A percentile compares a stretch with the other conserved stretches of the same genome.
These are phyloP conservation scores for Morpho deidamia DNA, from an alignment of 2,888 invertebrate species.

Conservation along the genomic window DNA sequence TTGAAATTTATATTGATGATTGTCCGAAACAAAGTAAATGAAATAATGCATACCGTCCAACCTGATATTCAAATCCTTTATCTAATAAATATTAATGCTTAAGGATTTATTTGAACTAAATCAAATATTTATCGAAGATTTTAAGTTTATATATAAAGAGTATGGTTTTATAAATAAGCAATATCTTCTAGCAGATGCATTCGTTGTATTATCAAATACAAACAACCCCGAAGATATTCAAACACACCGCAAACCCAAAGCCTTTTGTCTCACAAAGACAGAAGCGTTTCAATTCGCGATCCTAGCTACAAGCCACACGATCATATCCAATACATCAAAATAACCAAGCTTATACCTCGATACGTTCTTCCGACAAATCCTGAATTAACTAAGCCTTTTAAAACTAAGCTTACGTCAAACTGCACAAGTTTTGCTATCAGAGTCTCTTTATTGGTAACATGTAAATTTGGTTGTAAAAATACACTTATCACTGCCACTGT, in stretches of 20 bases:
- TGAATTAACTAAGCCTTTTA: conserved; percentile 36
- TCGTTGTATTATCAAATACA: conserved; percentile 17
- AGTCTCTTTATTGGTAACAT: conserved; percentile 31
- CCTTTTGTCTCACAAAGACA: conserved; percentile 52
- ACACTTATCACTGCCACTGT: conserved; percentile 28
- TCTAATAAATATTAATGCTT: too few relatives aligned
- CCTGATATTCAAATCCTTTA: too few relatives aligned
- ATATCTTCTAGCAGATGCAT: conserved; percentile 3
- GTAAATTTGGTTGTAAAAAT: conserved; percentile 19
- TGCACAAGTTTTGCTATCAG: conserved; percentile 24
- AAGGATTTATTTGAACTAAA: too few relatives aligned
- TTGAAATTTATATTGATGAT: too few relatives aligned
- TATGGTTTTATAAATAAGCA: background rate
- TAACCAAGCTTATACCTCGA: conserved; percentile 59
- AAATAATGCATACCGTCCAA: too few relatives aligned
- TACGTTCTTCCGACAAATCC: conserved; percentile 25
- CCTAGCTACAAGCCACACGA: conserved; percentile 64
- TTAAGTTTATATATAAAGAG: too few relatives aligned
- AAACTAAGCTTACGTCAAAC: conserved; percentile 50
- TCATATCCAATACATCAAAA: conserved; percentile 72
- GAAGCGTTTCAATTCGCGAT: conserved; percentile 49
- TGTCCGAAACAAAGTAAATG: too few relatives aligned
- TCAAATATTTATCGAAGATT: too few relatives aligned
- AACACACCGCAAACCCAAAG: conserved; percentile 36
- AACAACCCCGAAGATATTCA: conserved; percentile 20